A percentile compares a stretch with the other conserved stretches of the same genome.
These are phyloP conservation scores for Idaea straminata DNA, from an alignment of 2,888 invertebrate genomes.

Conservation along the genomic window DNA sequence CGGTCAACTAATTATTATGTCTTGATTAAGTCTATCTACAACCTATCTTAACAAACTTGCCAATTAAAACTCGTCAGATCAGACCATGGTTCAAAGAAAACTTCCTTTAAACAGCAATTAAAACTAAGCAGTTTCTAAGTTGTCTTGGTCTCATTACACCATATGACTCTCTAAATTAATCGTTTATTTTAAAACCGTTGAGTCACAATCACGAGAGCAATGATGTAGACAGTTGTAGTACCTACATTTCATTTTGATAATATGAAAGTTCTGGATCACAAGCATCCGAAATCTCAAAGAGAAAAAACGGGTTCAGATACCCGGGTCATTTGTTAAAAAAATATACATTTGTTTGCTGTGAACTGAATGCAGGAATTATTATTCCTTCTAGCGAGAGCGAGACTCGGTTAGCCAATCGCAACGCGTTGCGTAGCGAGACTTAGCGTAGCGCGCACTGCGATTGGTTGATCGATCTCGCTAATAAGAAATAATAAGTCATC, in stretches of 20 bases:
- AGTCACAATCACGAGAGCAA: neutral
- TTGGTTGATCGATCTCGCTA: no score
- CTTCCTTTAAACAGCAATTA: constrained; percentile 3
- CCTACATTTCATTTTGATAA: no score
- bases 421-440: no score
- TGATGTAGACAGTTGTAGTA: neutral
- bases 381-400: no score
- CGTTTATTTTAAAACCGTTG: neutral
- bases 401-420: no score
- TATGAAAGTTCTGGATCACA: neutral
- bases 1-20: neutral
- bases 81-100: neutral
- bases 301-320: neutral
- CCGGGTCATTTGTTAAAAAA: neutral
- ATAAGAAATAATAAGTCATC: no score
- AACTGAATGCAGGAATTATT: neutral
- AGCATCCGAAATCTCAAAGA: neutral
- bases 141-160: neutral
- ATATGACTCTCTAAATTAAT: neutral
- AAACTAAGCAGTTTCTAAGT: neutral
- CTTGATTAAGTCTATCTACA: neutral
- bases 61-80: neutral
- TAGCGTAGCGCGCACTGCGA: no score
- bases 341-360: neutral
- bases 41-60: neutral